A percentile compares a stretch with the other conserved stretches of the same genome.
Conservation (phyloP, 2,888 invertebrate species). For the Drosophila lutescens region DNA sequence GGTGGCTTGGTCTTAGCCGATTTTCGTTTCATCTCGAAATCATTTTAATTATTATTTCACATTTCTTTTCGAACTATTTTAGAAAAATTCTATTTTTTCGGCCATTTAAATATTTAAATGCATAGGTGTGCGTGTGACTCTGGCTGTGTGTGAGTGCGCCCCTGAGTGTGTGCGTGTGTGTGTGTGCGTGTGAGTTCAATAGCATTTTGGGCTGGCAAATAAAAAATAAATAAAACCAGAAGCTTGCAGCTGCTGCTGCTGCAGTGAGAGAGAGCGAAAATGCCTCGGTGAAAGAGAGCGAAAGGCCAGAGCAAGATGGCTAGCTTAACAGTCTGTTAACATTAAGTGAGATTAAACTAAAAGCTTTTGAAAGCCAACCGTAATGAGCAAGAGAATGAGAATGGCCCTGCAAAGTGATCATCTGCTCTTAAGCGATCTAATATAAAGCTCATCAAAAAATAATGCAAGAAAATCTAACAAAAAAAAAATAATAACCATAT, state of each 20-base stretch:
- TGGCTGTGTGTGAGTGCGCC: not conserved
- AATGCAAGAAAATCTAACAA: not conserved
- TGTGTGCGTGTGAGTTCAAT: slow-evolving; percentile 65
- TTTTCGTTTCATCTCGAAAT: not conserved
- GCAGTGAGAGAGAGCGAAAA: slow-evolving; percentile 11
- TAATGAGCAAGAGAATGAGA: not conserved
- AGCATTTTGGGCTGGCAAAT: slow-evolving; percentile 71
- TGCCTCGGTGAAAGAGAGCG: not conserved
- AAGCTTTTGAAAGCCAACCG: slow-evolving; percentile 44
- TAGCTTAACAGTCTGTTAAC: slow-evolving; percentile 49
- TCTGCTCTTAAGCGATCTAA: not conserved
- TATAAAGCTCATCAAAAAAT: not conserved
- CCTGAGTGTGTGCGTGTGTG: slow-evolving; percentile 1
- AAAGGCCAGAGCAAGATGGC: slow-evolving; percentile 8
- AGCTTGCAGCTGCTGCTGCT: slow-evolving; percentile 31
- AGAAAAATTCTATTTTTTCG: not conserved
- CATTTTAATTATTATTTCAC: not conserved
- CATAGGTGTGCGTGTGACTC: not conserved
- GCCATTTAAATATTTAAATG: not conserved
- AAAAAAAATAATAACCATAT: too few relatives aligned
- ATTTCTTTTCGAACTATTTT: not conserved
- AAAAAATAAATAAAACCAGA: slow-evolving; percentile 74
- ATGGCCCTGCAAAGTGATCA: slow-evolving; percentile 8
- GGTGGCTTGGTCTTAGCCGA: not conserved
- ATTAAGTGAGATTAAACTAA: slow-evolving; percentile 32